Conservation (phyloP, 2,113 vertebrate genomes). For the Salvelinus namaycush region DNA sequence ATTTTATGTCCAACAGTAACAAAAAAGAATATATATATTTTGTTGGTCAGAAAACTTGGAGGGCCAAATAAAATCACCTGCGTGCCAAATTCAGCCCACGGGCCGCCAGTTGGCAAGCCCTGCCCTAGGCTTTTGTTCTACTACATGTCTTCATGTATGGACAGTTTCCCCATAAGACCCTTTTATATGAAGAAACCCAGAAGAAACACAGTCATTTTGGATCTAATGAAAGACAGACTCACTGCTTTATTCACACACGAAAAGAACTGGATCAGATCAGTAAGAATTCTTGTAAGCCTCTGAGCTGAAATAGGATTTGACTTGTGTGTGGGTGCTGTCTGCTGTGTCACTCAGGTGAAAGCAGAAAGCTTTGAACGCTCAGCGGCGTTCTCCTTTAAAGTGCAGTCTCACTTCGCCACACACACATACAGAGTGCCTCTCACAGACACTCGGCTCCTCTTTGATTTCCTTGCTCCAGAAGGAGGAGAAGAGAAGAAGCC, state of each 20-base stretch:
- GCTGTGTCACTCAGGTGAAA: constrained; percentile 30
- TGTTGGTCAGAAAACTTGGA: no score
- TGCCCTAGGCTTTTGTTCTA: no score
- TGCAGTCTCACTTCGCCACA: constrained; percentile 12
- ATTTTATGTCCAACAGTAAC: no score
- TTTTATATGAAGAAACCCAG: background rate
- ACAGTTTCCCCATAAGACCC: constrained; percentile 17
- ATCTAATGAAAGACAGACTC: background rate
- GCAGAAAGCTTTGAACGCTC: background rate
- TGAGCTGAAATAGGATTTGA: constrained; percentile 49
- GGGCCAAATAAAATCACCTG: no score
- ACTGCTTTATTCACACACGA: background rate
- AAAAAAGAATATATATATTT: no score
- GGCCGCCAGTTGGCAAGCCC: no score
- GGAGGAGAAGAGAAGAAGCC: background rate
- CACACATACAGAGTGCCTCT: background rate
- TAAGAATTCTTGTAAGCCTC: constrained; percentile 39
- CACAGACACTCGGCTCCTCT: constrained; percentile 5
- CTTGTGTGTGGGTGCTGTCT: constrained; percentile 34
- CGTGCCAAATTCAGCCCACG: no score
- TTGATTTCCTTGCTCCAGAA: constrained; percentile 43
- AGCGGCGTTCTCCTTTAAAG: constrained; percentile 14
- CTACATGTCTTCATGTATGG: no score
- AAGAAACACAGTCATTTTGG: background rate
- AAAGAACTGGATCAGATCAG: constrained; percentile 20